A percentile compares a stretch with the other conserved stretches of the same genome.
phyloP scores from a whole-genome alignment of 2,888 invertebrate genomes.

The Phlogophora meticulosa region DNA sequence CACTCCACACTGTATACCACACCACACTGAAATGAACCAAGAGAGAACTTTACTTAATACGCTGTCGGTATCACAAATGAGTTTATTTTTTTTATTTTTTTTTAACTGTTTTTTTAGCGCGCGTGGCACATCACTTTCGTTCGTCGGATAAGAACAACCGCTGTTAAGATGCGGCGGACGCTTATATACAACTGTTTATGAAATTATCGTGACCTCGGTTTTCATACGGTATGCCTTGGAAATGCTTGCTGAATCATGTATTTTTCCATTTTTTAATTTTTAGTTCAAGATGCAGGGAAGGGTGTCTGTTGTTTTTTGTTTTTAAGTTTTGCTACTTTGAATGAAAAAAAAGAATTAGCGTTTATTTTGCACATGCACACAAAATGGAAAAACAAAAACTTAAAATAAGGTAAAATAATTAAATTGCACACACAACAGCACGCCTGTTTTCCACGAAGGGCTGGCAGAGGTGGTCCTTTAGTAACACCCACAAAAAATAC shows the following conservation, averaged over 20 bases:
- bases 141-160: slow-evolving; percentile 67
- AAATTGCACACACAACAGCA: too few species aligned
- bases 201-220: slow-evolving; percentile 66
- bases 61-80: slow-evolving; percentile 44
- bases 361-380: too few species aligned
- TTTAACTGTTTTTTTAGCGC: slow-evolving; percentile 34
- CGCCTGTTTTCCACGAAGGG: too few species aligned
- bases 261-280: slow-evolving; percentile 33
- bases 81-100: slow-evolving; percentile 44
- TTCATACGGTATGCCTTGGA: slow-evolving; percentile 48
- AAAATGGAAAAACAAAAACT: too few species aligned
- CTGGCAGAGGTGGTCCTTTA: too few species aligned
- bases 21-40: slow-evolving; percentile 71
- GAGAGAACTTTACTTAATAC: slow-evolving; percentile 57
- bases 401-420: too few species aligned
- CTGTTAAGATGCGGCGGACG: slow-evolving; percentile 45
- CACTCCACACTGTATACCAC: slow-evolving; percentile 70
- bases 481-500: too few species aligned
- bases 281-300: background rate
- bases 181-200: slow-evolving; percentile 72
- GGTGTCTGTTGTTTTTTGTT: background rate
- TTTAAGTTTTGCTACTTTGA: background rate
- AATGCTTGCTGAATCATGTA: slow-evolving; percentile 55
- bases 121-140: slow-evolving; percentile 62
- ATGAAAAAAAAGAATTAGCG: too few species aligned